Conservation (phyloP, 2,113 vertebrate species). For the Podocnemis expansa region DNA sequence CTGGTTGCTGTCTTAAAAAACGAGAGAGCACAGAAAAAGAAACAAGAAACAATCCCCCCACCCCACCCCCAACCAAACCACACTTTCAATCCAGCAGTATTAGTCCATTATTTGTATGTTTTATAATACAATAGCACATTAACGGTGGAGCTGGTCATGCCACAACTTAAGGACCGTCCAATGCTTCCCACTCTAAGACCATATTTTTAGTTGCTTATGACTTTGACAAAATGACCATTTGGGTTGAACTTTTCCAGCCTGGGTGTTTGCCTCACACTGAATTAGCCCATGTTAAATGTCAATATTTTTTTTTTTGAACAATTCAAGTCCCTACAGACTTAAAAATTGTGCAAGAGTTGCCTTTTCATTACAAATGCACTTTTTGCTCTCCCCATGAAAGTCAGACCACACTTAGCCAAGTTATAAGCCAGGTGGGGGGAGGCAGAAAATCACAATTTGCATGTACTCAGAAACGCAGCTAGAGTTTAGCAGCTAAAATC, state of each 20-base stretch:
- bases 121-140: neutral
- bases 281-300: neutral
- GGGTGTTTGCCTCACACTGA: neutral
- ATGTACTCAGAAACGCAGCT: no score
- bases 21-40: no score
- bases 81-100: neutral
- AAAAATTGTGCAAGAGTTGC: neutral
- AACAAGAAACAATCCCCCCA: neutral
- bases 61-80: neutral
- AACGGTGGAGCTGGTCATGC: neutral
- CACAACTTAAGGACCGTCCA: neutral
- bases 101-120: neutral
- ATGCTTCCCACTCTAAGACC: neutral
- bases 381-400: neutral
- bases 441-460: neutral
- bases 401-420: neutral
- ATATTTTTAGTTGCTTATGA: neutral
- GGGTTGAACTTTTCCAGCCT: accelerated
- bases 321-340: neutral
- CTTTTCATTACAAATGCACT: neutral
- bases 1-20: neutral
- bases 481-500: no score
- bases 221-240: neutral
- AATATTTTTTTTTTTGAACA: neutral
- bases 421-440: neutral